Evolutionary conservation across 2,113 vertebrate genomes (phyloP).

Genomic region (Psittacus erithacus): DNA sequence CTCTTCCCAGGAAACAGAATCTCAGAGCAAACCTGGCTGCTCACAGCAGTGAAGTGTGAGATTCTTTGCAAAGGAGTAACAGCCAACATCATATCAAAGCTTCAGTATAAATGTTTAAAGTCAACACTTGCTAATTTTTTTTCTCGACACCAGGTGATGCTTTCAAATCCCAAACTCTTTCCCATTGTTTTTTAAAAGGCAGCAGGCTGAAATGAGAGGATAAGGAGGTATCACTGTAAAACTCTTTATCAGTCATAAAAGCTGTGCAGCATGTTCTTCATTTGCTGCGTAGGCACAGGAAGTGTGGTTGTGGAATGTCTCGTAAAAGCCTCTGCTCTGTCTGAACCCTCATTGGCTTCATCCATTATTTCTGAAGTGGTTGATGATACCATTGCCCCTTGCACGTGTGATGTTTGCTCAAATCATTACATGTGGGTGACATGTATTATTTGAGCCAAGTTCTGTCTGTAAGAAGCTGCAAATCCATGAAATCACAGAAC

Average conservation of each 20-base stretch:
- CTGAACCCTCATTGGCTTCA: neutral
- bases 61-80: neutral
- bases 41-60: neutral
- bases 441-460: neutral
- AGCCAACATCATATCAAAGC: neutral
- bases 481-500: neutral
- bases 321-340: neutral
- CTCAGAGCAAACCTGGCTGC: neutral
- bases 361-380: neutral
- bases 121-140: neutral
- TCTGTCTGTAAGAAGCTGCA: neutral
- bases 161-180: neutral
- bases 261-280: neutral
- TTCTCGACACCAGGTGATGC: neutral
- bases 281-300: neutral
- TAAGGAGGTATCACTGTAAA: neutral
- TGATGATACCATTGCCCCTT: neutral
- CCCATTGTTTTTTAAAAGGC: neutral
- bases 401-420: neutral
- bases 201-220: neutral
- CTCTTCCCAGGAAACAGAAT: neutral
- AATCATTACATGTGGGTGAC: fast-evolving
- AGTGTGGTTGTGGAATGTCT: neutral
- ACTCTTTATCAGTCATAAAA: neutral
- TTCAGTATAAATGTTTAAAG: neutral